Conservation (phyloP, 2,797 vertebrate species). For the Pelobates cultripes region DNA sequence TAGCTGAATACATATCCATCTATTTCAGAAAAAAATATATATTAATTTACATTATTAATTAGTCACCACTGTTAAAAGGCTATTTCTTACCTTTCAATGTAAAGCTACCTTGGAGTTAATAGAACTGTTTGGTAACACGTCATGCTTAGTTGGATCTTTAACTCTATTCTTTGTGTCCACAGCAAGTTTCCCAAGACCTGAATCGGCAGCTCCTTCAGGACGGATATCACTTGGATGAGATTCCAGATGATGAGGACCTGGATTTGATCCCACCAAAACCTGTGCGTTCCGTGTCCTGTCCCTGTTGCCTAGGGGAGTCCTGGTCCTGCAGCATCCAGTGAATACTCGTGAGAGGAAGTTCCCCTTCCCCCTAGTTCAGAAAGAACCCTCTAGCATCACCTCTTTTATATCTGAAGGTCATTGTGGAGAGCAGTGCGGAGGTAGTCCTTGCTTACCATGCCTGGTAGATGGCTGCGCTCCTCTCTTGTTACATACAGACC, state of each 20-base stretch:
- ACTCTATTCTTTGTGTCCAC: conserved; percentile 6
- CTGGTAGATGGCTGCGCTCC: not conserved
- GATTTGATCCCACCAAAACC: conserved; percentile 96
- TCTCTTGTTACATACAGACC: not conserved
- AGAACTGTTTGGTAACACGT: too few species aligned
- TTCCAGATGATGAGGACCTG: conserved; percentile 94
- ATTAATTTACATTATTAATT: too few species aligned
- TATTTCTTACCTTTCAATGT: too few species aligned
- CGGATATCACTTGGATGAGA: conserved; percentile 93
- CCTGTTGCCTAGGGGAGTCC: conserved; percentile 81
- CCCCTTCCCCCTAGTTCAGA: not conserved
- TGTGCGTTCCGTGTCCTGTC: conserved; percentile 74
- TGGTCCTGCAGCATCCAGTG: conserved; percentile 85
- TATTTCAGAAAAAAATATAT: too few species aligned
- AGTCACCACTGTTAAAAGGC: too few species aligned
- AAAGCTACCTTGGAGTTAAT: too few species aligned
- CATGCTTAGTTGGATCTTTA: not conserved
- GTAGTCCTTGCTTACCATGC: not conserved
- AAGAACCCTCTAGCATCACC: too few species aligned
- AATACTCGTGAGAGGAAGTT: conserved; percentile 16
- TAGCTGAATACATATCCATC: too few species aligned
- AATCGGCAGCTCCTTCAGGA: conserved; percentile 91
- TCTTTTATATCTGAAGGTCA: not conserved
- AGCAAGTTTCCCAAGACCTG: conserved; percentile 92
- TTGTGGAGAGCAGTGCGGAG: not conserved